phyloP scores from a whole-genome alignment of 1,140 invertebrate species.

The Holcopasites calliopsidis region DNA sequence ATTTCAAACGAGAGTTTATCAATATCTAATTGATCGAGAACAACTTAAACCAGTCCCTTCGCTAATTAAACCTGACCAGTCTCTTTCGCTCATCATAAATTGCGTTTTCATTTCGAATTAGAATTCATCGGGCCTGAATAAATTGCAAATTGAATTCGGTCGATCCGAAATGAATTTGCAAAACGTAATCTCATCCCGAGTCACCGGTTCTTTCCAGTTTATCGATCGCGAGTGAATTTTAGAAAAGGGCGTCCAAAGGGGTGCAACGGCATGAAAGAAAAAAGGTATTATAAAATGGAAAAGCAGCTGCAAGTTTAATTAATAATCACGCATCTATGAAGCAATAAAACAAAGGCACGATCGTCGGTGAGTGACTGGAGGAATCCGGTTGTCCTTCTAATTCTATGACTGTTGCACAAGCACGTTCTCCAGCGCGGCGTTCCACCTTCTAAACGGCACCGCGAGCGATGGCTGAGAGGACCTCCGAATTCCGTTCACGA shows the following conservation, averaged over 20 bases:
- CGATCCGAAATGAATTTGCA: too few relatives aligned
- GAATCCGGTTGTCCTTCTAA: conserved; percentile 41
- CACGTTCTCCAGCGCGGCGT: not conserved
- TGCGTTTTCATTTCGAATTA: not conserved
- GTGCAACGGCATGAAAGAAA: too few relatives aligned
- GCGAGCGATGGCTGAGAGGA: not conserved
- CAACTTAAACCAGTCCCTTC: too few relatives aligned
- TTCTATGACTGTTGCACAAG: conserved; percentile 10
- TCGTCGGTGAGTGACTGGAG: conserved; percentile 13
- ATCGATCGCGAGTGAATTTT: too few relatives aligned
- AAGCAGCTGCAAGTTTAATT: too few relatives aligned
- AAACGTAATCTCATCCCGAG: too few relatives aligned
- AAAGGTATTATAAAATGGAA: not conserved
- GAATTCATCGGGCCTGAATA: not conserved
- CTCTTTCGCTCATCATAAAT: too few relatives aligned
- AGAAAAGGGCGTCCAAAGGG: too few relatives aligned
- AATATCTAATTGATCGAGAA: too few relatives aligned
- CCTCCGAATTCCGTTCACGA: conserved; percentile 45
- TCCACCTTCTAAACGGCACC: conserved; percentile 17
- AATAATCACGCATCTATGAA: not conserved
- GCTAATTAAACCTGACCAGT: too few relatives aligned
- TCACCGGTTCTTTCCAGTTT: too few relatives aligned
- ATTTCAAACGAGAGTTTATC: too few relatives aligned
- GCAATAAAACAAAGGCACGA: conserved; percentile 2
- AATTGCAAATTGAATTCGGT: not conserved